phyloP scores from a whole-genome alignment of 2,888 invertebrate species.

The Philereme vetulata region DNA sequence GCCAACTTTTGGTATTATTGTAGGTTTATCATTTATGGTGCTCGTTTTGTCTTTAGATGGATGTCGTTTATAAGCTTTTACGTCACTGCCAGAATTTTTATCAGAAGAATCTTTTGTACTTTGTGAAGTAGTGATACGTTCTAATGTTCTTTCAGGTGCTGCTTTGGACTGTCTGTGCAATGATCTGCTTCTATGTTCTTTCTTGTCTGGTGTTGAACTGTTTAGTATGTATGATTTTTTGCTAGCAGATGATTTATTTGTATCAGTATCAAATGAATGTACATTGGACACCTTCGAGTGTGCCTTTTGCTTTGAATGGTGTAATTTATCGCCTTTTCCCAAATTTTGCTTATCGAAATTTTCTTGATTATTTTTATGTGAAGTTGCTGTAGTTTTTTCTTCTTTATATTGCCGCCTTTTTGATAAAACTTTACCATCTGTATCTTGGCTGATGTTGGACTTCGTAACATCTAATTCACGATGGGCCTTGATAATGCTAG shows the following conservation, averaged over 20 bases:
- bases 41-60: slow-evolving; percentile 42
- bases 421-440: slow-evolving; percentile 7
- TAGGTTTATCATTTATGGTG: slow-evolving; percentile 37
- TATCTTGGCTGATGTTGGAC: slow-evolving; percentile 21
- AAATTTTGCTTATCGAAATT: slow-evolving; percentile 11
- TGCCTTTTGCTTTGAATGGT: slow-evolving; percentile 14
- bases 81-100: slow-evolving; percentile 23
- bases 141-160: slow-evolving; percentile 25
- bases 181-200: slow-evolving; percentile 42
- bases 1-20: slow-evolving; percentile 41
- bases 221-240: slow-evolving; percentile 27
- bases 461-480: slow-evolving; percentile 32
- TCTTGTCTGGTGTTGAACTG: slow-evolving; percentile 29
- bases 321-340: slow-evolving; percentile 16
- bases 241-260: slow-evolving; percentile 26
- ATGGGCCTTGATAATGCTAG: slow-evolving; percentile 24
- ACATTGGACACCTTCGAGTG: slow-evolving; percentile 24
- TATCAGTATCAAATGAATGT: slow-evolving; percentile 24
- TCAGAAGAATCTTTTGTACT: slow-evolving; percentile 30
- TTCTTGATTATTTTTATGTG: slow-evolving; percentile 22
- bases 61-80: slow-evolving; percentile 38
- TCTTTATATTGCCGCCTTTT: slow-evolving; percentile 15
- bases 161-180: slow-evolving; percentile 40
- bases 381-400: slow-evolving; percentile 13
- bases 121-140: slow-evolving; percentile 14